Evolutionary conservation across 2,113 vertebrate genomes (phyloP).

Genomic region (Nothoprocta perdicaria): DNA sequence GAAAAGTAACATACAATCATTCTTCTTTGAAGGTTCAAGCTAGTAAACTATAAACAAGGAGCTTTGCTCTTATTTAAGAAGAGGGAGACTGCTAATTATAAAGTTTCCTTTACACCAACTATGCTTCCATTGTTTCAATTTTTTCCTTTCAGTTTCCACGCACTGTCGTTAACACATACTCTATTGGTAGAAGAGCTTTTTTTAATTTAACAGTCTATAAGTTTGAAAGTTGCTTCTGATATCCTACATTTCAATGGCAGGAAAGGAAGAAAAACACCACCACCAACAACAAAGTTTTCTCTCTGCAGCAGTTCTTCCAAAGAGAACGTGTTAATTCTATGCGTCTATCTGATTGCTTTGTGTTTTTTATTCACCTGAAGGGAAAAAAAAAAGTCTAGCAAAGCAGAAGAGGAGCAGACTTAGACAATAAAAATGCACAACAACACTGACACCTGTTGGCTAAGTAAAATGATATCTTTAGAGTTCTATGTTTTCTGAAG

Average conservation of each 20-base stretch:
- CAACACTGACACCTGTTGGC: constrained; percentile 81
- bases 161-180: neutral
- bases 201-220: constrained; percentile 12
- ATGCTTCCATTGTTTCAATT: neutral
- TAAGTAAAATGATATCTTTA: neutral
- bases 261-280: neutral
- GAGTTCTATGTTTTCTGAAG: neutral
- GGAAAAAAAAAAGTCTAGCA: neutral
- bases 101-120: neutral
- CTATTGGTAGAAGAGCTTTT: neutral
- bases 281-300: neutral
- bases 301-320: neutral
- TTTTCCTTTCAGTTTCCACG: neutral
- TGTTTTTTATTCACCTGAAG: neutral
- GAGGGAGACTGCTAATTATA: neutral
- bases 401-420: neutral
- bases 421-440: neutral
- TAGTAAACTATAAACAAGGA: neutral
- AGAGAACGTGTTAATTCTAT: neutral
- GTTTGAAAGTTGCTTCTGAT: constrained; percentile 6
- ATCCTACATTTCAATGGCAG: neutral
- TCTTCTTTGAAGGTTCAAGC: neutral
- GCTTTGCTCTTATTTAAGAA: neutral
- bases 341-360: neutral
- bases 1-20: neutral